Evolutionary conservation across 2,888 invertebrate genomes (phyloP).

Genomic region (Papilio elwesi): DNA sequence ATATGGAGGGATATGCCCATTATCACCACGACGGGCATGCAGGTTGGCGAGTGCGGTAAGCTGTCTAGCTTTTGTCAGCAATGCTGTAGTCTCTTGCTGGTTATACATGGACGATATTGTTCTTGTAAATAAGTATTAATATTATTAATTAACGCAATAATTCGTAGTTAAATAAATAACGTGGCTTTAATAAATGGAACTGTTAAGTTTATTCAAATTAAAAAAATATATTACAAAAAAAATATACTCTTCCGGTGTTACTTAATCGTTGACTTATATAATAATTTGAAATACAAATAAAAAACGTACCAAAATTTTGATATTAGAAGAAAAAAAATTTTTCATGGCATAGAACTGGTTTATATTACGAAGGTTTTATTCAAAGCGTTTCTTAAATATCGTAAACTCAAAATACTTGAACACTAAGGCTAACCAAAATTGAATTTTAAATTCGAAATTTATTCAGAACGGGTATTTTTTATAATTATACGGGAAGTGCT

Average conservation of each 20-base stretch:
- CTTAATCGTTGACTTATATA: background rate
- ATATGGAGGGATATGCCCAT: no score
- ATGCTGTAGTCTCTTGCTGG: no score
- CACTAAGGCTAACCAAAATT: slow-evolving; percentile 13
- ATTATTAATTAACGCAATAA: background rate
- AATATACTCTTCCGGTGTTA: slow-evolving; percentile 11
- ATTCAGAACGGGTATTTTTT: slow-evolving; percentile 35
- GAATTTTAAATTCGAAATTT: slow-evolving; percentile 24
- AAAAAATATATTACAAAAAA: background rate
- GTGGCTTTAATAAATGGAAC: background rate
- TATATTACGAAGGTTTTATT: slow-evolving; percentile 18
- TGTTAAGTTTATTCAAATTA: background rate
- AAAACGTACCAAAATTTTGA: background rate
- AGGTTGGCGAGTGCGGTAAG: no score
- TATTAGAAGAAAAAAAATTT: slow-evolving; percentile 1
- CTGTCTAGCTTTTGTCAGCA: no score
- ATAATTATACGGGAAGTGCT: slow-evolving; percentile 34
- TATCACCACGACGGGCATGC: no score
- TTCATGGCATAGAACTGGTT: slow-evolving; percentile 10
- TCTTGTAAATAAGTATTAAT: no score
- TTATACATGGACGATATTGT: no score
- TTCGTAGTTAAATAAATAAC: background rate
- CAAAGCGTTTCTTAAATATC: slow-evolving; percentile 12
- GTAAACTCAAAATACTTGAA: slow-evolving; percentile 23
- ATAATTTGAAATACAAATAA: background rate